Conservation (phyloP, 2,888 invertebrate genomes). For the Steinernema carpocapsae region DNA sequence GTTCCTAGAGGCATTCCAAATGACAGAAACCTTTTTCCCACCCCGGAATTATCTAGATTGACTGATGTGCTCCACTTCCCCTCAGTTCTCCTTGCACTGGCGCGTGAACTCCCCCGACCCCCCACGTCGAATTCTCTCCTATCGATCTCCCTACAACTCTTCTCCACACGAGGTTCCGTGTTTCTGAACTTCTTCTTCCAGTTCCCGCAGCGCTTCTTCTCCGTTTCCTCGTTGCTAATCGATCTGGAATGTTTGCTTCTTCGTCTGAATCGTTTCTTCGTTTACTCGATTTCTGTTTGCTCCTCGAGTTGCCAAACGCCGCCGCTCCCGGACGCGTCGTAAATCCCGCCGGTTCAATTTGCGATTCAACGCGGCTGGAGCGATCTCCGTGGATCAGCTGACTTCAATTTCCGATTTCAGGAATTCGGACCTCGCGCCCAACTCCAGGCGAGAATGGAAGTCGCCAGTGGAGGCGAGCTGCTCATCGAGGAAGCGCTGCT, state of each 20-base stretch:
- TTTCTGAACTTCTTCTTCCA: neutral
- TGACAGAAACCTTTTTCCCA: too few species aligned
- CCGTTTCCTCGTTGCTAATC: neutral
- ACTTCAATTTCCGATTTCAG: neutral
- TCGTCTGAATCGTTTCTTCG: neutral
- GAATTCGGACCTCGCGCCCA: neutral
- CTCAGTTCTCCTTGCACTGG: too few species aligned
- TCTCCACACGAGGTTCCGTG: too few species aligned
- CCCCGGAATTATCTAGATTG: too few species aligned
- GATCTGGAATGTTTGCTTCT: slow-evolving; percentile 19
- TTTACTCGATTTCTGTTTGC: neutral
- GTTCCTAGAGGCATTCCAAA: too few species aligned
- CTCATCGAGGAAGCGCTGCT: slow-evolving; percentile 58
- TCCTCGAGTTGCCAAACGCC: neutral
- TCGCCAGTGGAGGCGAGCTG: slow-evolving; percentile 36
- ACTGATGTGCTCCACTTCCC: too few species aligned
- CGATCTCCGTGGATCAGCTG: slow-evolving; percentile 8
- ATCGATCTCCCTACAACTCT: too few species aligned
- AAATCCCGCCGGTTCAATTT: neutral
- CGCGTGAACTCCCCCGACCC: too few species aligned
- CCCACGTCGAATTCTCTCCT: too few species aligned
- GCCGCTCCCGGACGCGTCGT: neutral
- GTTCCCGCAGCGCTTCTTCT: neutral
- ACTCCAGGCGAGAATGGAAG: slow-evolving; percentile 11
- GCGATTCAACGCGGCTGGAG: neutral